Conservation (phyloP, 1,140 invertebrate species). For the Bradynema listronoti region DNA sequence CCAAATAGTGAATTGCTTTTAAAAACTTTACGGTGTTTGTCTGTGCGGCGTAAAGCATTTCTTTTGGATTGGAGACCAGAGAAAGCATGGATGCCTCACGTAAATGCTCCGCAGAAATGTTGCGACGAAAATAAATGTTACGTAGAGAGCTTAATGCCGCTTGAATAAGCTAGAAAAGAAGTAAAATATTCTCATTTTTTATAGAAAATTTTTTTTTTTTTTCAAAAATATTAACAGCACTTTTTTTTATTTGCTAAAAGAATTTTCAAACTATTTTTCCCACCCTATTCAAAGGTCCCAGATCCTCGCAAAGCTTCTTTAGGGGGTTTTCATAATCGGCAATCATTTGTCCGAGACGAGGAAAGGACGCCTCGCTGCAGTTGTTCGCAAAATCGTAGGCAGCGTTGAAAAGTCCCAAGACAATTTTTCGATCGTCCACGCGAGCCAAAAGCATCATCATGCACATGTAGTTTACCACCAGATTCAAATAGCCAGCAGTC, state of each 20-base stretch:
- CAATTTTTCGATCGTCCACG: conserved; percentile 93
- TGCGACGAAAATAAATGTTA: conserved; percentile 77
- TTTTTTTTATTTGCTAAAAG: neutral
- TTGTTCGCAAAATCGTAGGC: conserved; percentile 91
- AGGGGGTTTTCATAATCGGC: conserved; percentile 92
- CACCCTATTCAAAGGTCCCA: conserved; percentile 81
- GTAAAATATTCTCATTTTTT: too few species aligned
- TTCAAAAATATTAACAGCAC: too few species aligned
- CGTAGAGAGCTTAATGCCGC: conserved; percentile 79
- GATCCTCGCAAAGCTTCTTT: conserved; percentile 92
- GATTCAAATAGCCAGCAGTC: conserved; percentile 87
- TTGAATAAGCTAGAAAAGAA: conserved; percentile 64
- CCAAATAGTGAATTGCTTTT: too few species aligned
- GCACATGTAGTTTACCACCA: conserved; percentile 84
- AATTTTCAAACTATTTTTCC: conserved; percentile 9
- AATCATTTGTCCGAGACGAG: conserved; percentile 88
- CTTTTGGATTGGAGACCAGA: conserved; percentile 79
- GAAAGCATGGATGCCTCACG: conserved; percentile 81
- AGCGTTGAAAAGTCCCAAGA: conserved; percentile 90
- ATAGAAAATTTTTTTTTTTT: conserved; percentile 12
- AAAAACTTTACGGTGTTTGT: conserved; percentile 68
- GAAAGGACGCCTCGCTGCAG: conserved; percentile 78
- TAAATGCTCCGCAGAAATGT: conserved; percentile 87
- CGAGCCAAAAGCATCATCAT: conserved; percentile 86
- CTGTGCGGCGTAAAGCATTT: conserved; percentile 82